phyloP scores from a whole-genome alignment of 2,797 vertebrate genomes.

The Naso thynnoides region DNA sequence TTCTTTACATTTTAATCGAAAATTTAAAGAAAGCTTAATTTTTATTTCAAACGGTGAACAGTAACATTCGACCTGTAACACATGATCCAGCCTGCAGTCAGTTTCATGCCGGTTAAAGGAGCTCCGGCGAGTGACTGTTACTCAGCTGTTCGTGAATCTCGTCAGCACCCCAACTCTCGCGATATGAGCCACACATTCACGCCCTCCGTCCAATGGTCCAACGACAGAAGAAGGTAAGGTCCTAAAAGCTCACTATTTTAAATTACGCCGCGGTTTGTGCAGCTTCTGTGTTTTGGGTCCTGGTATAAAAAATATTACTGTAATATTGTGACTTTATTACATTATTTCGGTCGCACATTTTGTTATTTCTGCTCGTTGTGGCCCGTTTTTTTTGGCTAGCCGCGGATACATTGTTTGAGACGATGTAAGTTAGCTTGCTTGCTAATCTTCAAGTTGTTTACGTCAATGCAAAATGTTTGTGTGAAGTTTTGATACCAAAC shows the following conservation, averaged over 20 bases:
- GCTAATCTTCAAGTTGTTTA: conserved; percentile 38
- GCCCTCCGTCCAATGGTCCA: neutral
- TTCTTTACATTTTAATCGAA: rapidly evolving
- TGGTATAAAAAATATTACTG: rapidly evolving
- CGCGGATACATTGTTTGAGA: conserved; percentile 15
- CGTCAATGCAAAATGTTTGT: neutral
- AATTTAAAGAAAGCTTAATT: too few species aligned
- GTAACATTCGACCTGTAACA: neutral
- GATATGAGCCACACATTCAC: conserved; percentile 41
- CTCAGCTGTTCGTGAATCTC: conserved; percentile 1
- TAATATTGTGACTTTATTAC: neutral
- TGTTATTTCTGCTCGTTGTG: rapidly evolving
- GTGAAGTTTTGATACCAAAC: neutral
- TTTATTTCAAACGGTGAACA: rapidly evolving
- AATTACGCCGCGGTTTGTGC: conserved; percentile 10
- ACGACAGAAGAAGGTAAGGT: conserved; percentile 79
- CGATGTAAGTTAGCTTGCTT: conserved; percentile 38
- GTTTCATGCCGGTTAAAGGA: too few species aligned
- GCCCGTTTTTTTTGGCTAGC: neutral
- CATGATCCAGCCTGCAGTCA: too few species aligned
- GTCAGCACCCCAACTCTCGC: conserved; percentile 70
- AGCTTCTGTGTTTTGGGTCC: rapidly evolving
- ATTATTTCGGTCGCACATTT: rapidly evolving
- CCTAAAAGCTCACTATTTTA: conserved; percentile 81
- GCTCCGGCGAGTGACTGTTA: neutral